phyloP scores from a whole-genome alignment of 1,140 invertebrate species.

The Diorhabda sublineata region DNA sequence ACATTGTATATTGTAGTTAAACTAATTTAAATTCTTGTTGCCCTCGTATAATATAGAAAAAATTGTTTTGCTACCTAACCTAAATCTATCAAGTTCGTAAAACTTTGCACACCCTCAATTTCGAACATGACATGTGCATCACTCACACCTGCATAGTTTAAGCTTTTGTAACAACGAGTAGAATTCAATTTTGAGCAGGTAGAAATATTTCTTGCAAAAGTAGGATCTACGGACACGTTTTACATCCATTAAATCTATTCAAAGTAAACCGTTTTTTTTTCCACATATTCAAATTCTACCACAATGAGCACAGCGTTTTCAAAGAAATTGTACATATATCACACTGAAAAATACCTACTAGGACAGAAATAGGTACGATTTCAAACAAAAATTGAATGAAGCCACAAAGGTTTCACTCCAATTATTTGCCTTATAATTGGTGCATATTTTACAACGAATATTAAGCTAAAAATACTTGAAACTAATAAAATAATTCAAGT shows the following conservation, averaged over 20 bases:
- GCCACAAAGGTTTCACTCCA: too few relatives aligned
- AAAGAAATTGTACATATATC: slow-evolving; percentile 12
- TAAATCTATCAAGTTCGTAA: not conserved
- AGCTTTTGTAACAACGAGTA: slow-evolving; percentile 10
- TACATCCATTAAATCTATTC: slow-evolving; percentile 21
- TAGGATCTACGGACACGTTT: slow-evolving; percentile 12
- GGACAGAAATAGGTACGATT: not conserved
- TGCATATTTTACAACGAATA: too few relatives aligned
- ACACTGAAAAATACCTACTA: slow-evolving; percentile 1
- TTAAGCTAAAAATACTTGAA: too few relatives aligned
- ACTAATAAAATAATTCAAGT: too few relatives aligned
- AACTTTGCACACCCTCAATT: slow-evolving; percentile 16
- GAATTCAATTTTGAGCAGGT: slow-evolving; percentile 18
- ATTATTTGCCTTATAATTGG: too few relatives aligned
- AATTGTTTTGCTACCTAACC: not conserved
- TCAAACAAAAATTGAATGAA: too few relatives aligned
- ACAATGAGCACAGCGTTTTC: slow-evolving; percentile 2
- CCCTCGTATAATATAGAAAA: too few relatives aligned
- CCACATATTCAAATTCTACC: slow-evolving; percentile 20
- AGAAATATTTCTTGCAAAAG: slow-evolving; percentile 22
- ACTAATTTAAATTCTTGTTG: too few relatives aligned
- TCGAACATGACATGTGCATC: slow-evolving; percentile 12
- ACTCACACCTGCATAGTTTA: slow-evolving; percentile 17
- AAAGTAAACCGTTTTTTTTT: slow-evolving; percentile 10
- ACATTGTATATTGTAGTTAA: too few relatives aligned